These are phyloP conservation scores for Lepidonotus clava DNA, from an alignment of 2,888 invertebrate genomes.

Conservation along the genomic window DNA sequence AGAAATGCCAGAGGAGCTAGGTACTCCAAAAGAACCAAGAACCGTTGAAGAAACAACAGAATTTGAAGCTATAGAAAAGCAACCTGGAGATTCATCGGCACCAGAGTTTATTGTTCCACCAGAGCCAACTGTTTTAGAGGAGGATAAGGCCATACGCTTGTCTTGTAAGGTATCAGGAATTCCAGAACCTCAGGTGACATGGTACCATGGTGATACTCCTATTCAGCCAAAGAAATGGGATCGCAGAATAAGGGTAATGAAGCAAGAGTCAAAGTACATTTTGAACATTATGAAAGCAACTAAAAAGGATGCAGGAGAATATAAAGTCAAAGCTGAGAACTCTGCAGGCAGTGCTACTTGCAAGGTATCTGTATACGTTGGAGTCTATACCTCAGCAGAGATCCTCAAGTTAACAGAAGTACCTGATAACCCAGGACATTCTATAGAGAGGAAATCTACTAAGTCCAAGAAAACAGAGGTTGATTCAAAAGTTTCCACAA, in stretches of 20 bases:
- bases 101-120: conserved; percentile 51
- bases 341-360: not conserved
- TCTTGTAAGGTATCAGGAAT: conserved; percentile 55
- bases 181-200: conserved; percentile 71
- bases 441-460: not conserved
- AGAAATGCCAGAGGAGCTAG: not conserved
- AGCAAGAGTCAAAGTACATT: not conserved
- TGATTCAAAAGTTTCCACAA: not conserved
- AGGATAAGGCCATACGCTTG: conserved; percentile 55
- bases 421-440: not conserved
- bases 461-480: not conserved
- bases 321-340: conserved; percentile 26
- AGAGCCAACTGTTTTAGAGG: conserved; percentile 44
- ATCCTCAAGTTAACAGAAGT: not conserved
- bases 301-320: conserved; percentile 43
- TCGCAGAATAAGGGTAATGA: not conserved
- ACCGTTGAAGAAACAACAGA: not conserved
- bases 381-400: not conserved
- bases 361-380: conserved; percentile 4
- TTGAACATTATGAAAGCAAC: conserved; percentile 14
- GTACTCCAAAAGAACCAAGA: not conserved
- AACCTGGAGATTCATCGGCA: not conserved
- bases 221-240: conserved; percentile 62
- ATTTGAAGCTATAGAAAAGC: not conserved
- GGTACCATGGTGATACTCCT: conserved; percentile 71